phyloP scores from a whole-genome alignment of 2,113 vertebrate species.

The Notothenia rossii region DNA sequence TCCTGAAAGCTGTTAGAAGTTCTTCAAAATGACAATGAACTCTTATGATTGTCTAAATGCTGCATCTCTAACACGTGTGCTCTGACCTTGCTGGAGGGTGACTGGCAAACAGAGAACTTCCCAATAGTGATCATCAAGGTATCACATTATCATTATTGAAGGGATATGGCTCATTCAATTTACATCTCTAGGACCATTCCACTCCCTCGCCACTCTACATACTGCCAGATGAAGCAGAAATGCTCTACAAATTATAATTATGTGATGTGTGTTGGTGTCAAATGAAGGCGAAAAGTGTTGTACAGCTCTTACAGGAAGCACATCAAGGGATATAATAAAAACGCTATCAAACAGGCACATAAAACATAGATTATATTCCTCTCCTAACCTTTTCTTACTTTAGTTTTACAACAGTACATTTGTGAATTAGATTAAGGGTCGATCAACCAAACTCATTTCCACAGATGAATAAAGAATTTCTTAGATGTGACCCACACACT shows the following conservation, averaged over 20 bases:
- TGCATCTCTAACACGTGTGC: neutral
- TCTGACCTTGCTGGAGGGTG: conserved; percentile 33
- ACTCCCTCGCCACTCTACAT: neutral
- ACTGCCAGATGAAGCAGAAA: conserved; percentile 19
- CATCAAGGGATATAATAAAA: neutral
- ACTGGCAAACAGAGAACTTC: neutral
- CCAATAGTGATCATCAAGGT: conserved; percentile 14
- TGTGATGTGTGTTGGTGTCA: neutral
- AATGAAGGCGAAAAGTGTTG: neutral
- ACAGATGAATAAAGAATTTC: neutral
- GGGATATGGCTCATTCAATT: conserved; percentile 21
- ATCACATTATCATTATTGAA: conserved; percentile 16
- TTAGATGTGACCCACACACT: no score
- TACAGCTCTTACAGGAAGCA: neutral
- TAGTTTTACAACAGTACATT: neutral
- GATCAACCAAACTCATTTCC: neutral
- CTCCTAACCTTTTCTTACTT: neutral
- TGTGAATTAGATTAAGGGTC: neutral
- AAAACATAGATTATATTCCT: neutral
- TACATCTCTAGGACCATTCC: neutral
- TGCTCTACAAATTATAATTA: neutral
- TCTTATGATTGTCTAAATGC: neutral
- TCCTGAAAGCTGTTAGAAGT: neutral
- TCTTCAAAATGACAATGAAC: neutral
- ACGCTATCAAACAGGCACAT: neutral